Percentiles rank a stretch among this genome's conserved stretches.
These are phyloP conservation scores for Tridacna gigas DNA, from an alignment of 2,888 invertebrate genomes.

Conservation along the genomic window DNA sequence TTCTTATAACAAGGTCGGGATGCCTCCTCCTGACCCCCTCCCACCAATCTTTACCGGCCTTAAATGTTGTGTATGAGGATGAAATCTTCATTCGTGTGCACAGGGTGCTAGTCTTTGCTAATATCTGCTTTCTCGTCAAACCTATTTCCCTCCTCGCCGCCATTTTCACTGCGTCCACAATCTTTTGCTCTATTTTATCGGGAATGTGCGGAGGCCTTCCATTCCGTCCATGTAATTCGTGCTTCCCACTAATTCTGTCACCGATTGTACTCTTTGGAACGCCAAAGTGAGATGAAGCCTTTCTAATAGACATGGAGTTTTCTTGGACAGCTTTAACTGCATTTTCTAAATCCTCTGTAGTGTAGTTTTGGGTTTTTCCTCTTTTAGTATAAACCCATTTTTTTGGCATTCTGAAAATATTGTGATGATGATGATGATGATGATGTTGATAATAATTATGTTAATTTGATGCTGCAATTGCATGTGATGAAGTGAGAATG, in stretches of 20 bases:
- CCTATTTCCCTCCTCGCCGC: conserved; percentile 52
- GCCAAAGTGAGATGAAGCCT: conserved; percentile 23
- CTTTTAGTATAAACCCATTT: neutral
- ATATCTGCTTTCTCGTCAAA: conserved; percentile 40
- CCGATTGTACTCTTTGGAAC: conserved; percentile 40
- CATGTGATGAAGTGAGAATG: too few species aligned
- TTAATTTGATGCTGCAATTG: too few species aligned
- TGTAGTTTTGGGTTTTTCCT: conserved; percentile 8
- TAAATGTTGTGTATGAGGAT: conserved; percentile 35
- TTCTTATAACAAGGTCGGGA: conserved; percentile 44
- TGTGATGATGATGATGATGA: conserved; percentile 6
- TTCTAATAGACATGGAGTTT: conserved; percentile 24
- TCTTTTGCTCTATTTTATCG: conserved; percentile 35
- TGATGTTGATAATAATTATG: neutral
- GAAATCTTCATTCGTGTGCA: conserved; percentile 31
- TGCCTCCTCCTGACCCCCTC: conserved; percentile 43
- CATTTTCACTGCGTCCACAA: conserved; percentile 41
- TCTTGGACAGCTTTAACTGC: conserved; percentile 19
- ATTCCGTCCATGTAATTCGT: conserved; percentile 9
- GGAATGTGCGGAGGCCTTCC: conserved; percentile 48
- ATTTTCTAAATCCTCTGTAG: neutral
- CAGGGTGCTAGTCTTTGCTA: conserved; percentile 24
- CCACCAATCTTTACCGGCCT: conserved; percentile 48
- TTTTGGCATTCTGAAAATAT: neutral
- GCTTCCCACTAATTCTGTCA: conserved; percentile 33